Percentiles rank a stretch among this genome's conserved stretches.
These are phyloP conservation scores for Montipora cactus DNA, from an alignment of 64 coral and sea anemone species.

Conservation along the genomic window DNA sequence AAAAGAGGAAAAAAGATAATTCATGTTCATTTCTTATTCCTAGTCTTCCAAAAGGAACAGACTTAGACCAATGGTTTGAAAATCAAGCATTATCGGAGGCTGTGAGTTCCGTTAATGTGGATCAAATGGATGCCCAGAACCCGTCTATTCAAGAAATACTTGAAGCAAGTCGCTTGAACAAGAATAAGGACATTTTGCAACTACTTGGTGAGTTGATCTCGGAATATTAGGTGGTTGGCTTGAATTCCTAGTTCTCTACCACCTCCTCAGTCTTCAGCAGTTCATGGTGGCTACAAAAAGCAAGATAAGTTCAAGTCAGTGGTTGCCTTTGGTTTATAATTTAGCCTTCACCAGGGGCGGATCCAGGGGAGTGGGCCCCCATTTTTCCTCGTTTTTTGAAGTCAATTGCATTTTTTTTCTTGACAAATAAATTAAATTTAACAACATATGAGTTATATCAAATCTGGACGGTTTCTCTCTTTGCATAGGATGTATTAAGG, in stretches of 20 bases:
- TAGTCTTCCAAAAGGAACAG: constrained; percentile 39
- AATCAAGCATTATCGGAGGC: constrained; percentile 34
- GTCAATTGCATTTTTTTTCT: too few species aligned
- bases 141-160: constrained; percentile 58
- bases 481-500: too few species aligned
- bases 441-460: too few species aligned
- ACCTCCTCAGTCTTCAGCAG: background rate
- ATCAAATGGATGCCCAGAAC: constrained; percentile 11
- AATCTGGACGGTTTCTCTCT: too few species aligned
- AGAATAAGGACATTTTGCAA: constrained; percentile 58
- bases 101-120: constrained; percentile 39
- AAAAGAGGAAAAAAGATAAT: background rate
- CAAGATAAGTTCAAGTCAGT: too few species aligned
- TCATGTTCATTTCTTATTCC: background rate
- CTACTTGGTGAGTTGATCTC: constrained; percentile 2
- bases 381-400: too few species aligned
- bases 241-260: background rate
- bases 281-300: too few species aligned
- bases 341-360: too few species aligned
- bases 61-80: constrained; percentile 24
- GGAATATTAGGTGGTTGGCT: background rate
- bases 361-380: too few species aligned
- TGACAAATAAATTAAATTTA: too few species aligned
- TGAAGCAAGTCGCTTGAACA: constrained; percentile 55
- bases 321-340: too few species aligned